Evolutionary conservation across 2,797 vertebrate species (phyloP), one percentile per base, ranked within the genome.

Genomic region (Oreochromis mossambicus): DNA sequence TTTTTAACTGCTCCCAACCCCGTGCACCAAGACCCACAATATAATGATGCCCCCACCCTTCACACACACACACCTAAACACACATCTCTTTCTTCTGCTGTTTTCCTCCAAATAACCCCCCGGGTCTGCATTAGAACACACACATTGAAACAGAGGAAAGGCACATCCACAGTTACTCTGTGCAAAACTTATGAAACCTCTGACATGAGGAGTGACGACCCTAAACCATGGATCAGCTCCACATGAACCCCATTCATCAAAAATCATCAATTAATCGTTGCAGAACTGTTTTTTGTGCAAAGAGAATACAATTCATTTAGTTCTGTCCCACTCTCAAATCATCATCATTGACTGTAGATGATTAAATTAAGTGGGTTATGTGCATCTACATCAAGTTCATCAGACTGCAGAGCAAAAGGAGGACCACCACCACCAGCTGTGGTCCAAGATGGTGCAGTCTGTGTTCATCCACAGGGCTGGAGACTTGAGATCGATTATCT

Each of bases 51-150:
- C 83, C 80, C 76, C 79, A 48, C 66, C 70, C 85, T 43, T 52
- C 86, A 86, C 48, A 61, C 85, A 83, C 85, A 83, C 73, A 82
- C 83, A 90, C 86, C 84, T 89, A 85, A 90, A 91, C 87, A 90
- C 88, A 89, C 88, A 89, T 76, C 81, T 68, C 77, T 88, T 90
- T 90, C 77, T 86, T 79, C 58, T 81, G 82, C 83, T 80, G 86
- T 77, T 15, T 75, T 80, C 78, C 85, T 77, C 26, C 77, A 80
- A 81, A 82, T 79, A 83, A 55, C 17, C 17, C 32, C 6, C 32
- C 12, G 15, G 12, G 34, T 46, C 46, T 43, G 63, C 3, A 61
- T 29, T 7, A 21, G 26, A 66, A 81, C 56, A 78, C 81, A 68
- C 66, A 66, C 46, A 36, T 11, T 26, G 24, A 38, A 55, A 34